Evolutionary conservation across 1,140 invertebrate genomes (phyloP).

Genomic region (Eubasilissa regina): DNA sequence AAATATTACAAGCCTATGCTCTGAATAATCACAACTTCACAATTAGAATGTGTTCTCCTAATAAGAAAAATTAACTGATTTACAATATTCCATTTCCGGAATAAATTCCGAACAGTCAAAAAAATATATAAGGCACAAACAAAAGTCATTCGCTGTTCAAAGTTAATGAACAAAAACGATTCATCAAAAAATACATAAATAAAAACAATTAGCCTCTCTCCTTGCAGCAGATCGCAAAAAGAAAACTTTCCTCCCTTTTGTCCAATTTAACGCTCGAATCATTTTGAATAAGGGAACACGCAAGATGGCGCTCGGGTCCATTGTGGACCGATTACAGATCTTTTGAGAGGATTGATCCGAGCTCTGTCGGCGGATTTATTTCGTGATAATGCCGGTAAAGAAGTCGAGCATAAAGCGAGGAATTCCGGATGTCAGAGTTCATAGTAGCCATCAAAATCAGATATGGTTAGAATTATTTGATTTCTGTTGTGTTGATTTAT

Average conservation of each 20-base stretch:
- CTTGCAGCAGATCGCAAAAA: slow-evolving; percentile 7
- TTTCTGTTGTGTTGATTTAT: too few relatives aligned
- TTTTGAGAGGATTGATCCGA: slow-evolving; percentile 27
- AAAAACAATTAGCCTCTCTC: slow-evolving; percentile 29
- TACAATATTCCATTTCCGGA: too few relatives aligned
- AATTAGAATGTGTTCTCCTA: too few relatives aligned
- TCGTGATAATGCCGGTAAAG: background rate
- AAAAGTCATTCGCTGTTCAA: background rate
- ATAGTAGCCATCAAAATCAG: background rate
- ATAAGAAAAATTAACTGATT: too few relatives aligned
- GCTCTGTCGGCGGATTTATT: slow-evolving; percentile 3
- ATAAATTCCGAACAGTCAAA: too few relatives aligned
- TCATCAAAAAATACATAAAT: slow-evolving; percentile 30
- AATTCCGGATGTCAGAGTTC: background rate
- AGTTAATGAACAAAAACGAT: background rate
- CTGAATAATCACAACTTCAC: too few relatives aligned
- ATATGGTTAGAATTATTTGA: background rate
- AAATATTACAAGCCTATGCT: too few relatives aligned
- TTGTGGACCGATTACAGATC: slow-evolving; percentile 33
- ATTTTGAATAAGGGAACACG: background rate
- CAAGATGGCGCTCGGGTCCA: slow-evolving; percentile 11
- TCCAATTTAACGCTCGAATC: slow-evolving; percentile 34
- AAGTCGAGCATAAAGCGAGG: background rate
- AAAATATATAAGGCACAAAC: too few relatives aligned
- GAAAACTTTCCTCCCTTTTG: slow-evolving; percentile 33